Evolutionary conservation across 2,797 vertebrate genomes (phyloP), one percentile per base, ranked within the genome.

Genomic region (Thamnophis elegans): DNA sequence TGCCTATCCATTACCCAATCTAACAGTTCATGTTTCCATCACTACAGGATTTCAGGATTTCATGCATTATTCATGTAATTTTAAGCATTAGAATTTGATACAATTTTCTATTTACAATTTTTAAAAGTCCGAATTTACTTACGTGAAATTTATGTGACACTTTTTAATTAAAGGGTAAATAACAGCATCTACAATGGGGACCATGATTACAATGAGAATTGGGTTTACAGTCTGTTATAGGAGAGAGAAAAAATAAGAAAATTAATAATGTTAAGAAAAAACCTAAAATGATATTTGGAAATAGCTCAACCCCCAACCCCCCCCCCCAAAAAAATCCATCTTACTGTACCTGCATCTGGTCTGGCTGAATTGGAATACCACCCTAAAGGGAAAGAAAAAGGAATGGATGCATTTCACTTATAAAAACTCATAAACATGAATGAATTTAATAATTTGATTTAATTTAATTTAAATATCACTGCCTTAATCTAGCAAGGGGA

Each of bases 111-210:
- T 54, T 91, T 4, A 12, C 56, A 28, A 94, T 90, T 53, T 56
- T 36, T 56, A 32, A 59, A 56, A 91, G 89, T 88, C 51, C 22
- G 14, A 0, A 22, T 89, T 32, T 82, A 98, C 98, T 98, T 97
- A 99, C 99, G 98, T 98, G 95, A 99, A 99, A 95, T 99, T 98
- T 73, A 99, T 93, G 55, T 98, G 98, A 96, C 99, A 99, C 96
- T 99, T 99, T 91, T 96, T 95, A 94, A 99, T 98, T 93, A 99
- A 97, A 58, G 99, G 99, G 93, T 99, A 99, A 60, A 99, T 0
- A 13, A 98, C 0, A 11, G 93, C 97, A 89, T 99, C 98, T 95
- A 98, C 97, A 88, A 99, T 32, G 9, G 99, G 99, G 82, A 99
- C 98, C 98, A 99, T 96, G 92, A 98, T 91, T 92, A 99, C 93